Conservation (phyloP, 2,113 vertebrate genomes). For the Salvelinus fontinalis region DNA sequence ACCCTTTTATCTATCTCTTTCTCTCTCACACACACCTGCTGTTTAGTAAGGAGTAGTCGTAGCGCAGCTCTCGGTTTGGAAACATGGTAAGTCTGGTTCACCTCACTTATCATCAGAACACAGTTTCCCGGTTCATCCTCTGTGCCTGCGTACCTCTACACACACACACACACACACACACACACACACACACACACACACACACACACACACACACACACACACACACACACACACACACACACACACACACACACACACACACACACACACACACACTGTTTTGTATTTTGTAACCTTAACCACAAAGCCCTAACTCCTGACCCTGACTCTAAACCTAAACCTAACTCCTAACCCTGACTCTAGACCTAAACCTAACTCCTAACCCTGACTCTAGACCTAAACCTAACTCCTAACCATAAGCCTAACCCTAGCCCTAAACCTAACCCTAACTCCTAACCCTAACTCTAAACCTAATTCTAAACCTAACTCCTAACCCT, state of each 20-base stretch:
- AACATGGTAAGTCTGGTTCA: constrained; percentile 67
- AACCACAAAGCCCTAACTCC: no score
- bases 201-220: constrained; percentile 18
- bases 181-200: constrained; percentile 19
- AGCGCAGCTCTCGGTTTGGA: constrained; percentile 76
- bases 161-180: constrained; percentile 13
- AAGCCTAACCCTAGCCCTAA: no score
- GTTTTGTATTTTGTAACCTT: no score
- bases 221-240: constrained; percentile 1
- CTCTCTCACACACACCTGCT: constrained; percentile 44
- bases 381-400: no score
- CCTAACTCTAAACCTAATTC: no score
- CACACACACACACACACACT: not conserved
- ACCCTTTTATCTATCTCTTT: not conserved
- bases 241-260: constrained; percentile 21
- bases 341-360: no score
- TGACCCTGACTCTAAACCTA: no score
- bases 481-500: no score
- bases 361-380: no score
- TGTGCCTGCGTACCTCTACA: constrained; percentile 84
- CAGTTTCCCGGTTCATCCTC: constrained; percentile 84
- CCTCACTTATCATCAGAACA: constrained; percentile 84
- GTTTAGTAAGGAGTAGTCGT: constrained; percentile 88
- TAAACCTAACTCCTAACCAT: no score
- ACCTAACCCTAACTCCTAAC: no score